These are phyloP conservation scores for Drosophila lini DNA, from an alignment of 1,140 invertebrate species.

Conservation along the genomic window DNA sequence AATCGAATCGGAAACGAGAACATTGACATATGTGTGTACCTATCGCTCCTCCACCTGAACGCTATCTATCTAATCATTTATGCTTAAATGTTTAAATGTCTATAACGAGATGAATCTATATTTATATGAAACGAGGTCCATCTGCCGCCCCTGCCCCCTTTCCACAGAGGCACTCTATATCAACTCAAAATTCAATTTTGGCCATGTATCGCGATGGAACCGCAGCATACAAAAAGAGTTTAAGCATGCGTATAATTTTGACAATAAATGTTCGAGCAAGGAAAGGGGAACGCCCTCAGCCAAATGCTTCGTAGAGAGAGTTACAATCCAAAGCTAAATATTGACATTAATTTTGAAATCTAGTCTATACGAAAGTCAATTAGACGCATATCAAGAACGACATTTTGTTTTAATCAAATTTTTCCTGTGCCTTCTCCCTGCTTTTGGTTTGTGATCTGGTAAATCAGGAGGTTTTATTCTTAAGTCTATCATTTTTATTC, in stretches of 20 bases:
- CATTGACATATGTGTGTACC: slow-evolving; percentile 80
- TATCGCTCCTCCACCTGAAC: slow-evolving; percentile 81
- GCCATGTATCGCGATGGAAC: slow-evolving; percentile 17
- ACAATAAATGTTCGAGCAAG: slow-evolving; percentile 64
- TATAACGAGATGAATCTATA: slow-evolving; percentile 40
- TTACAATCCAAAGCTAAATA: slow-evolving; percentile 33
- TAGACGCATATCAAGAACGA: slow-evolving; percentile 69
- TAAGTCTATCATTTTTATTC: slow-evolving; percentile 28
- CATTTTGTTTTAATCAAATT: slow-evolving; percentile 37
- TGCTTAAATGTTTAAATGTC: slow-evolving; percentile 65
- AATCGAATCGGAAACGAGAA: slow-evolving; percentile 56
- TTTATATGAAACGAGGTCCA: slow-evolving; percentile 46
- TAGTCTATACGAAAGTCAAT: slow-evolving; percentile 59
- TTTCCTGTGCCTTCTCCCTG: slow-evolving; percentile 67
- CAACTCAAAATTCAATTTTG: slow-evolving; percentile 73
- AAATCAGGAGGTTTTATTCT: slow-evolving; percentile 13
- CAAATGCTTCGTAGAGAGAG: slow-evolving; percentile 50
- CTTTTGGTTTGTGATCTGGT: slow-evolving; percentile 36
- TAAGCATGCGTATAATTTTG: slow-evolving; percentile 74
- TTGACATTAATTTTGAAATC: slow-evolving; percentile 34
- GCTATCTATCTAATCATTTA: slow-evolving; percentile 59
- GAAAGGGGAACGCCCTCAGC: slow-evolving; percentile 19
- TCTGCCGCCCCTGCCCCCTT: slow-evolving; percentile 25
- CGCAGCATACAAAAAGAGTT: slow-evolving; percentile 8
- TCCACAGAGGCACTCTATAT: slow-evolving; percentile 14